Evolutionary conservation across 2,797 vertebrate genomes (phyloP).

Genomic region (Hoplostethus mediterraneus): DNA sequence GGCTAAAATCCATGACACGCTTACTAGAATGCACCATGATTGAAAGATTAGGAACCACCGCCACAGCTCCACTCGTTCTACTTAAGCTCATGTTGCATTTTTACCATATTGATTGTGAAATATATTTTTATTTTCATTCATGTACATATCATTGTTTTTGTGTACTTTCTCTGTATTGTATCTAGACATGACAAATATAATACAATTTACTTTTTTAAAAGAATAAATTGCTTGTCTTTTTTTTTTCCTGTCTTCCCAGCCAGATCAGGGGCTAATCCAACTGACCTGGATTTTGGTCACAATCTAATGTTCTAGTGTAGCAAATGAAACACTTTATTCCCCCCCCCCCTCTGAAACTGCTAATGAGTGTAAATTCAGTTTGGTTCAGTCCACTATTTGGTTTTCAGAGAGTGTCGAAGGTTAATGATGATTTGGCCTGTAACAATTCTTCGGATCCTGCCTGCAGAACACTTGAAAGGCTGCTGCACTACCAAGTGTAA

Average conservation of each 20-base stretch:
- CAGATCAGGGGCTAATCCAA: slow-evolving; percentile 65
- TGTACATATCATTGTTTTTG: slow-evolving; percentile 68
- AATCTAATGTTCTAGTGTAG: slow-evolving; percentile 31
- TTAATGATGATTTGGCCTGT: slow-evolving; percentile 45
- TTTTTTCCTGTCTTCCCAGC: slow-evolving; percentile 35
- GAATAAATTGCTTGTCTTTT: slow-evolving; percentile 40
- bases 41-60: slow-evolving; percentile 32
- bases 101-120: slow-evolving; percentile 53
- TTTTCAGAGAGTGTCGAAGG: slow-evolving; percentile 21
- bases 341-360: neutral
- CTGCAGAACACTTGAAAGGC: slow-evolving; percentile 63
- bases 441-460: slow-evolving; percentile 45
- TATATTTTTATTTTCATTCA: slow-evolving; percentile 59
- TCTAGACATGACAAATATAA: slow-evolving; percentile 69
- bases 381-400: neutral
- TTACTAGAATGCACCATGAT: slow-evolving; percentile 34
- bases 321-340: neutral
- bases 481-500: slow-evolving; percentile 52
- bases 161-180: slow-evolving; percentile 65
- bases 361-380: neutral
- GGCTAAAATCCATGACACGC: slow-evolving; percentile 39
- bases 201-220: slow-evolving; percentile 67
- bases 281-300: slow-evolving; percentile 71
- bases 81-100: slow-evolving; percentile 50
- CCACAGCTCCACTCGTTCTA: slow-evolving; percentile 43